Evolutionary conservation across 2,797 vertebrate genomes (phyloP).

Genomic region (Columba guinea): DNA sequence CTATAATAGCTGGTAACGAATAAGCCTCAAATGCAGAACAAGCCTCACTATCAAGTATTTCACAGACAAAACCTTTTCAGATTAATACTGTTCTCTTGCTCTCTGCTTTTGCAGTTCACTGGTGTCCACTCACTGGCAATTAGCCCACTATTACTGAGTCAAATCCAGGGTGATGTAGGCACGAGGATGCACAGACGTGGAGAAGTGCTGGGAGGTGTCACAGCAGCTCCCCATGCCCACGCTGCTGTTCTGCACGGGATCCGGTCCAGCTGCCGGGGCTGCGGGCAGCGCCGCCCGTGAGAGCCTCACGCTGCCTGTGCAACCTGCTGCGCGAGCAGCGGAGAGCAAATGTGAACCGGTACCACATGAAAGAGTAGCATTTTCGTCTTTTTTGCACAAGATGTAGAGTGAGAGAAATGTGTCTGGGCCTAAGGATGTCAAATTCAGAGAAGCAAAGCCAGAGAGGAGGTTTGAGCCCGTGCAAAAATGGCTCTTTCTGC

Average conservation of each 20-base stretch:
- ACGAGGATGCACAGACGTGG: not conserved
- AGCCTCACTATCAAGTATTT: not conserved
- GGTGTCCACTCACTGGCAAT: not conserved
- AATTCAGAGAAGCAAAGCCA: not conserved
- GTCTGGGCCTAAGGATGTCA: not conserved
- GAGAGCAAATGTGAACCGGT: not conserved
- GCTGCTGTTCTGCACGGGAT: not conserved
- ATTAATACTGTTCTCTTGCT: not conserved
- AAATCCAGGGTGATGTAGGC: not conserved
- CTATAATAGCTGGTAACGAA: not conserved
- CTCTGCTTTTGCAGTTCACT: not conserved
- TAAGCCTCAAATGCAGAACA: not conserved
- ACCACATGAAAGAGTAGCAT: constrained; percentile 46
- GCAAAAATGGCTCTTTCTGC: not conserved
- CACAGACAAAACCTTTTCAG: not conserved
- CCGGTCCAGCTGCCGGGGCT: not conserved
- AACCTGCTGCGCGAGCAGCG: accelerated
- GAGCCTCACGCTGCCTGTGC: not conserved
- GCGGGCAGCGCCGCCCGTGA: not conserved
- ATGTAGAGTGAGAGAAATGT: not conserved
- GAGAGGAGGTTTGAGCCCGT: not conserved
- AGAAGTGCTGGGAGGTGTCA: not conserved
- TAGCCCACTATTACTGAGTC: not conserved
- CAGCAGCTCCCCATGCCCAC: not conserved
- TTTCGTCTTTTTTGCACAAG: not conserved